Evolutionary conservation across 2,888 invertebrate genomes (phyloP), one percentile per base, ranked within the genome.

Genomic region (Cloeon dipterum): DNA sequence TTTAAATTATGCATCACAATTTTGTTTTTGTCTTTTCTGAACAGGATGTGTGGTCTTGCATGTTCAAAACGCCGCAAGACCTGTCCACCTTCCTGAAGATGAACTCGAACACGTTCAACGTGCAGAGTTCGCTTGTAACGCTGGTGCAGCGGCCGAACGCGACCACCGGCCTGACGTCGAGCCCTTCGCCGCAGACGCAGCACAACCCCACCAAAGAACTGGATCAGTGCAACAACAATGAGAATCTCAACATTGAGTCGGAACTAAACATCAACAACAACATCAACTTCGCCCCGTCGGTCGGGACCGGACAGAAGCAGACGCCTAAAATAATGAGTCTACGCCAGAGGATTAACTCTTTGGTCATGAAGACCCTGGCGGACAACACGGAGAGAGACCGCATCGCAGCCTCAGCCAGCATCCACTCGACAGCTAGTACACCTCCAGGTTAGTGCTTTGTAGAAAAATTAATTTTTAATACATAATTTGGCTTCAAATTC

Each of bases 81-180:
- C 62, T 93, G 45, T 74, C 76, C 35, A 86, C 88, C 34, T 91
- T 93, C 54, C 62, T 93, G 37, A 78, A 85, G 55, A 71, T 93
- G 60, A 88, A 91, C 54, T 79, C 88, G n/a, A 83, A 89, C 55
- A 74, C 83, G 49, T 91, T 91, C 59, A 82, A 85, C 54, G 85
- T 93, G 42, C 88, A 91, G 54, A 72, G 85, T 37, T 89, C 91
- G 62, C 68, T 88, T 56, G 85, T 88, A 48, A 82, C 82, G 39
- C 59, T 86, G 45, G 67, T 83, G 47, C 39, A 29, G 14, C 5
- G 29, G 8, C 29, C 13, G 5, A 5, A 21, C 10, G 21, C 21
- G 5, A n/a, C n/a, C n/a, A n/a, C n/a, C n/a, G n/a, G n/a, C n/a
- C n/a, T n/a, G n/a, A 21, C 21, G 8, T 8, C 21, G n/a, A 23